Conservation (phyloP, 2,888 invertebrate species). For the Teleiodes luculella region DNA sequence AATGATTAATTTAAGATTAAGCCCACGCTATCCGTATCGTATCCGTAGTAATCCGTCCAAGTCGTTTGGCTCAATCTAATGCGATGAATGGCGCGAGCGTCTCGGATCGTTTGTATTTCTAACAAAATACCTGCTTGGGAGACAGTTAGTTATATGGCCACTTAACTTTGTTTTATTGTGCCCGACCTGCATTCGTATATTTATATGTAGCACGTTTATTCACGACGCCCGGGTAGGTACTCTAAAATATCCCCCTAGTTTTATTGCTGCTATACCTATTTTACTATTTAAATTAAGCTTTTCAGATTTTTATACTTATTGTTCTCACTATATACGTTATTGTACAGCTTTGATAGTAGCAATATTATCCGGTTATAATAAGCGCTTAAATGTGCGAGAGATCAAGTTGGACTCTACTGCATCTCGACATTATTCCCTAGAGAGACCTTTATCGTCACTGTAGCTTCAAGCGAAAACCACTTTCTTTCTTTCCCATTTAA, state of each 20-base stretch:
- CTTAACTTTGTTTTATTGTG: constrained; percentile 21
- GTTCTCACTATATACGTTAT: too few relatives aligned
- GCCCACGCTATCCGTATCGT: not conserved
- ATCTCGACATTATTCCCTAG: constrained; percentile 21
- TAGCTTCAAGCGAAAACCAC: constrained; percentile 23
- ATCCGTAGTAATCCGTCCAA: constrained; percentile 33
- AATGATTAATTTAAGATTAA: not conserved
- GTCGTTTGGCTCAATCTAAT: constrained; percentile 44
- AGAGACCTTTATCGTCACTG: constrained; percentile 26
- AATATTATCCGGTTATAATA: constrained; percentile 11
- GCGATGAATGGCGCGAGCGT: constrained; percentile 41
- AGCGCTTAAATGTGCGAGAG: constrained; percentile 25
- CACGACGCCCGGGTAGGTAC: not conserved
- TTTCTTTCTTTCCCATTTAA: constrained; percentile 35
- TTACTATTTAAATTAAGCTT: too few relatives aligned
- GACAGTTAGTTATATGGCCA: constrained; percentile 18
- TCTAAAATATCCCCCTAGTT: not conserved
- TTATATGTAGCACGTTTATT: constrained; percentile 14
- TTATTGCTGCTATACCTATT: too few relatives aligned
- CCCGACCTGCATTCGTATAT: constrained; percentile 10
- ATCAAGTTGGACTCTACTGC: constrained; percentile 25
- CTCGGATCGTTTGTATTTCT: constrained; percentile 10
- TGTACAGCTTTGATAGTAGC: constrained; percentile 27
- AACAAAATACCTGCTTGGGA: constrained; percentile 16
- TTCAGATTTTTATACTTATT: too few relatives aligned